A percentile compares a stretch with the other conserved stretches of the same genome.
Evolutionary conservation across 2,797 vertebrate genomes (phyloP).

Genomic region (Nyctibius grandis): DNA sequence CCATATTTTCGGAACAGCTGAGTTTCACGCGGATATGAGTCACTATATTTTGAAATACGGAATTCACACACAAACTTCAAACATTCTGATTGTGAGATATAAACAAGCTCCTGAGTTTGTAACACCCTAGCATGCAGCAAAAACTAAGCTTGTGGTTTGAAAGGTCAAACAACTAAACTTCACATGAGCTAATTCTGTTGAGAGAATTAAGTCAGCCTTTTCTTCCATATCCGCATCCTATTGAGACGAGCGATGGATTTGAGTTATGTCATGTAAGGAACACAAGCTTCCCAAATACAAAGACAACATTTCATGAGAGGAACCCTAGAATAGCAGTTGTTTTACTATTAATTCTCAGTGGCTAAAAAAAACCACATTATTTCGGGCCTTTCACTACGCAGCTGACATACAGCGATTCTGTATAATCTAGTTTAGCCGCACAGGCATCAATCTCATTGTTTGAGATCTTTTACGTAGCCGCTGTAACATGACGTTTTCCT

Average conservation of each 20-base stretch:
- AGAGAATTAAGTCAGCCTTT: neutral
- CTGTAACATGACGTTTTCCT: neutral
- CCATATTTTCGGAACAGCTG: conserved; percentile 19
- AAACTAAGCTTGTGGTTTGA: neutral
- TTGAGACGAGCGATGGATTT: neutral
- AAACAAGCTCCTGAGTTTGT: neutral
- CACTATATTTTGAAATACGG: conserved; percentile 18
- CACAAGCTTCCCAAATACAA: neutral
- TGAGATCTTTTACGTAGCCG: neutral
- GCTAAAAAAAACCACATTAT: neutral
- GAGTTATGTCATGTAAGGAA: neutral
- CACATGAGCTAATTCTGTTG: neutral
- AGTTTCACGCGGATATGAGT: conserved; percentile 11
- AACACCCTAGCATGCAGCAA: neutral
- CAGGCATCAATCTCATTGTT: neutral
- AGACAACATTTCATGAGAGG: neutral
- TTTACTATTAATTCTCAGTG: neutral
- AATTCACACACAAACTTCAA: conserved; percentile 4
- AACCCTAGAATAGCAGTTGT: neutral
- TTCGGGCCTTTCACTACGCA: neutral
- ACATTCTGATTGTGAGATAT: neutral
- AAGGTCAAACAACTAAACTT: neutral
- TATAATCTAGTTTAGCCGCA: neutral
- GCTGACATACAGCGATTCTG: neutral
- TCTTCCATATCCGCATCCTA: neutral